phyloP scores from a whole-genome alignment of 2,113 vertebrate genomes.

The Nasalis larvatus region DNA sequence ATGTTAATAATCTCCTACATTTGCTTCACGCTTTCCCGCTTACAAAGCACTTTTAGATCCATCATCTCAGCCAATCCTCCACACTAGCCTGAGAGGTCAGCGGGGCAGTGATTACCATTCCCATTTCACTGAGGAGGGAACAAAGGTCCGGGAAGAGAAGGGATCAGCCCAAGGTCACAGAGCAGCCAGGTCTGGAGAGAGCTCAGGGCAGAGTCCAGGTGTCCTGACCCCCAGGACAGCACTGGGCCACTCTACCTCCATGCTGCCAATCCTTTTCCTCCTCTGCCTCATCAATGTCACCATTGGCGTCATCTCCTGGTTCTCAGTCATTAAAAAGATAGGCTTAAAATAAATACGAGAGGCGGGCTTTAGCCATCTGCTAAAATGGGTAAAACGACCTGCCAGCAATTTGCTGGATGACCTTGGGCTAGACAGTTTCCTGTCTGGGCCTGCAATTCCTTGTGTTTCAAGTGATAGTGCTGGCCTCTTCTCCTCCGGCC shows the following conservation, averaged over 20 bases:
- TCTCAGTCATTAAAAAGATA: conserved; percentile 23
- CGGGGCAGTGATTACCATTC: neutral
- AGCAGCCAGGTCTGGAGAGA: neutral
- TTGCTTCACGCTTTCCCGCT: conserved; percentile 18
- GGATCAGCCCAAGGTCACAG: fast-evolving
- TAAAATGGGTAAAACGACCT: neutral
- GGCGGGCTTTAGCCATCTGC: neutral
- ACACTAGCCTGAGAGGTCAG: neutral
- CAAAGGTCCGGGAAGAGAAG: neutral
- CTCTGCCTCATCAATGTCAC: neutral
- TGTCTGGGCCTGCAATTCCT: neutral
- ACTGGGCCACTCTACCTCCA: fast-evolving
- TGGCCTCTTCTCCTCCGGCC: neutral
- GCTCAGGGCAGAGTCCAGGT: fast-evolving
- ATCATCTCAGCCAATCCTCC: neutral
- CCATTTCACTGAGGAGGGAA: neutral
- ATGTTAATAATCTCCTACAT: conserved; percentile 62
- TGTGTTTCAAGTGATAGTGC: neutral
- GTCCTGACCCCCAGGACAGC: fast-evolving
- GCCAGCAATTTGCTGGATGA: neutral
- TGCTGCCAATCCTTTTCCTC: neutral
- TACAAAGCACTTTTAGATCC: conserved; percentile 70
- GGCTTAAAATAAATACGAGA: neutral
- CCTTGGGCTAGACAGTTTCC: neutral
- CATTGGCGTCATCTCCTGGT: neutral